Conservation (phyloP, 92 coral and sea anemone species). For the Virgularia gustaviana region DNA sequence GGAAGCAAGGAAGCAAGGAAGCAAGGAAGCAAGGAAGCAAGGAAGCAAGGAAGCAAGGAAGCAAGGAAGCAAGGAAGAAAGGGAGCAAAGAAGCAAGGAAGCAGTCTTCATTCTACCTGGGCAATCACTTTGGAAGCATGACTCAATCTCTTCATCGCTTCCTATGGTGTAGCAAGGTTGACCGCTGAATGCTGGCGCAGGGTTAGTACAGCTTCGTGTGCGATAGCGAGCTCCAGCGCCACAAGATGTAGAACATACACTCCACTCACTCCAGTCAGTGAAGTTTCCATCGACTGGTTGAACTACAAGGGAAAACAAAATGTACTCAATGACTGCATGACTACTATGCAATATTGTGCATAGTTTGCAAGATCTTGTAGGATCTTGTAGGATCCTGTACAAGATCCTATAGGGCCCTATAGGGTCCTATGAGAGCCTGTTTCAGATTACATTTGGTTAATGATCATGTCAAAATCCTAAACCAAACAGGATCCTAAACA, state of each 20-base stretch:
- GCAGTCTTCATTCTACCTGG: constrained; percentile 55
- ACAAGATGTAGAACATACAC: constrained; percentile 76
- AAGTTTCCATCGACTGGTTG: constrained; percentile 71
- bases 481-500: too few species aligned
- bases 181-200: constrained; percentile 93
- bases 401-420: too few species aligned
- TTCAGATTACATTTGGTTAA: too few species aligned
- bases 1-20: not conserved
- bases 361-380: too few species aligned
- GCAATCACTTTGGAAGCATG: constrained; percentile 69
- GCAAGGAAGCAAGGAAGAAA: not conserved
- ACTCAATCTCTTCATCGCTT: constrained; percentile 81
- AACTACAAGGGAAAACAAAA: constrained; percentile 16
- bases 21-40: not conserved
- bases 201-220: constrained; percentile 89
- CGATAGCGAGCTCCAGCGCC: constrained; percentile 86
- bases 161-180: constrained; percentile 86
- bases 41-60: not conserved
- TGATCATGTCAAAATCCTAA: not conserved
- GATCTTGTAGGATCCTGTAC: too few species aligned
- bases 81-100: not conserved
- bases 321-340: not conserved
- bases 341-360: not conserved
- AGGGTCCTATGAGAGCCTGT: too few species aligned
- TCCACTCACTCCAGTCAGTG: constrained; percentile 88